Conservation (phyloP, 2,888 invertebrate genomes). For the Fragum whitleyi region DNA sequence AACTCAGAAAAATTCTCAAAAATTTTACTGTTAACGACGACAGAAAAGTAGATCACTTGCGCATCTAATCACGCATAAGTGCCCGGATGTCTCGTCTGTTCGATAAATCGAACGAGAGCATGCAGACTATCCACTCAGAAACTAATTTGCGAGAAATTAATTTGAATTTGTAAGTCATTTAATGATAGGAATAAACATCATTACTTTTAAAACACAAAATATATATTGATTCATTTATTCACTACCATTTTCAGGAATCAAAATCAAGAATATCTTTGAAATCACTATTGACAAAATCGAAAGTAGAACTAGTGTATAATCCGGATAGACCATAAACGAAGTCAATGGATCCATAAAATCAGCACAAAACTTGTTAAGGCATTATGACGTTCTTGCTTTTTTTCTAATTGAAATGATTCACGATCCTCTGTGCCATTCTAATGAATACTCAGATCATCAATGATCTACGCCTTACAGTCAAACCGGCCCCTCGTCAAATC, state of each 20-base stretch:
- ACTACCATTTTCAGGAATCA: no score
- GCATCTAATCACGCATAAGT: slow-evolving; percentile 65
- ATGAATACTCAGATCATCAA: no score
- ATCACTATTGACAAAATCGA: neutral
- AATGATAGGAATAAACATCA: no score
- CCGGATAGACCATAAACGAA: neutral
- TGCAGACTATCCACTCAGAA: no score
- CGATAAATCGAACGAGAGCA: slow-evolving; percentile 2
- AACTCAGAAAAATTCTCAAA: slow-evolving; percentile 61
- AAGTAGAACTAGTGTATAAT: neutral
- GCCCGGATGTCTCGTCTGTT: slow-evolving; percentile 67
- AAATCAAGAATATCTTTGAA: neutral
- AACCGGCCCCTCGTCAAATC: no score
- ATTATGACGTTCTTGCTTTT: neutral
- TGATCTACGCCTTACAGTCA: no score
- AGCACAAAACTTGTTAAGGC: neutral
- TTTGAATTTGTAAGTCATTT: no score
- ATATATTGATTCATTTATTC: no score
- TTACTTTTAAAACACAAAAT: no score
- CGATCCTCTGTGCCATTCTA: no score
- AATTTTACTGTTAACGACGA: slow-evolving; percentile 68
- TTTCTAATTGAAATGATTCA: no score
- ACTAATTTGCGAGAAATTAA: no score
- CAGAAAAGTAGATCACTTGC: slow-evolving; percentile 69
- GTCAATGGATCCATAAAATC: neutral